Evolutionary conservation across 2,797 vertebrate genomes (phyloP).

Genomic region (Pelodytes ibericus): DNA sequence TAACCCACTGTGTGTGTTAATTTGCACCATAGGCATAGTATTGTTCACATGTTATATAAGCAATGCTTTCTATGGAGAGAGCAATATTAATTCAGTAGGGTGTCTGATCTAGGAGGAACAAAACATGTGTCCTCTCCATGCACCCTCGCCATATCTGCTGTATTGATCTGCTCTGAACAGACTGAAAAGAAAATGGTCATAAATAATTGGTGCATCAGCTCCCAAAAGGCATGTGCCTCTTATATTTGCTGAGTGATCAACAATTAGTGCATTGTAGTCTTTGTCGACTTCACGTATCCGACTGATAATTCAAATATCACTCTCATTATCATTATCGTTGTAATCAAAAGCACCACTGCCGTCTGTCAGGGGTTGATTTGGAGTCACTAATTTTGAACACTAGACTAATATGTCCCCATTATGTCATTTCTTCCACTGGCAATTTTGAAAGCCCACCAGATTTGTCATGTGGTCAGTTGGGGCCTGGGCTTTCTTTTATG

Average conservation of each 20-base stretch:
- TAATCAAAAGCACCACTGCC: not conserved
- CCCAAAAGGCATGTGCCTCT: conserved; percentile 7
- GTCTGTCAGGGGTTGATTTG: not conserved
- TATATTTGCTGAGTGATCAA: not conserved
- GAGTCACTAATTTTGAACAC: not conserved
- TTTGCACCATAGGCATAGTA: no score
- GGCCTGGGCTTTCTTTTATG: no score
- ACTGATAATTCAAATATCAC: conserved; percentile 9
- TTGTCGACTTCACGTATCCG: not conserved
- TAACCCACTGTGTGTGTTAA: not conserved
- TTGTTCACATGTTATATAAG: not conserved
- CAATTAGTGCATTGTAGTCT: not conserved
- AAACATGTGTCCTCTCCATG: not conserved
- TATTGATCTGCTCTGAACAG: not conserved
- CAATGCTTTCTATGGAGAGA: not conserved
- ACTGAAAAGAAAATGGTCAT: not conserved
- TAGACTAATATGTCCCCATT: not conserved
- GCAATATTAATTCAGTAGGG: conserved; percentile 1
- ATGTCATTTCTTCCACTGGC: not conserved
- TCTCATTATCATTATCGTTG: not conserved
- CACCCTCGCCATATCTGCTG: not conserved
- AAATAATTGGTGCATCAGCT: conserved; percentile 5
- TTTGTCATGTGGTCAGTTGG: no score
- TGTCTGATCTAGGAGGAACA: not conserved
- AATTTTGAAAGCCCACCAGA: no score